Percentiles rank a stretch among this genome's conserved stretches.
These are phyloP conservation scores for Alcis repandata DNA, from an alignment of 2,888 invertebrate genomes.

Conservation along the genomic window DNA sequence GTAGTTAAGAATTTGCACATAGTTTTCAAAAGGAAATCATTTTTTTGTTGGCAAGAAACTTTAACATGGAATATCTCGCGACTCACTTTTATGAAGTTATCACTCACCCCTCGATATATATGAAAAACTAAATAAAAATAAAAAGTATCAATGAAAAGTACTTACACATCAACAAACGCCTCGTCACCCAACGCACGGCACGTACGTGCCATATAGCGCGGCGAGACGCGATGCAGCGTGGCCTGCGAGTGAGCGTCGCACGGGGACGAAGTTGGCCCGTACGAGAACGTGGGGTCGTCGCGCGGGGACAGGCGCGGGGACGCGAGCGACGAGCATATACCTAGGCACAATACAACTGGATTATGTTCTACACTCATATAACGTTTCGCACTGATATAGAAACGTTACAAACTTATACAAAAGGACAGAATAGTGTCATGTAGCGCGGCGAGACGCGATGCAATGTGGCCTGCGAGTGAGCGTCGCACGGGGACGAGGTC, in stretches of 20 bases:
- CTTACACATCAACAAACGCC: slow-evolving; percentile 63
- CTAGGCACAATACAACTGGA: too few relatives aligned
- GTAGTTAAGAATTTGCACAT: too few relatives aligned
- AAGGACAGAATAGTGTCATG: slow-evolving; percentile 52
- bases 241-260: slow-evolving; percentile 69
- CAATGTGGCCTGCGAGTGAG: slow-evolving; percentile 66
- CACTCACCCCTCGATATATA: too few relatives aligned
- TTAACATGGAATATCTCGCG: too few relatives aligned
- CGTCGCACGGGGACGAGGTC: slow-evolving; percentile 60
- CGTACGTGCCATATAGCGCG: slow-evolving; percentile 54
- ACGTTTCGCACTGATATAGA: too few relatives aligned
- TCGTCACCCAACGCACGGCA: slow-evolving; percentile 46
- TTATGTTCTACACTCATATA: too few relatives aligned
- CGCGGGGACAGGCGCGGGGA: slow-evolving; percentile 87
- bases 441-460: slow-evolving; percentile 62
- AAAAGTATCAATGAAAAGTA: too few relatives aligned
- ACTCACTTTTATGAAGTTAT: too few relatives aligned
- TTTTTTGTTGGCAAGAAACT: too few relatives aligned
- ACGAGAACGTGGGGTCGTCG: slow-evolving; percentile 89
- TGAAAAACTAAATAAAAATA: neutral
- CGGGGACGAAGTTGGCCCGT: slow-evolving; percentile 56
- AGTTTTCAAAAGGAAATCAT: too few relatives aligned
- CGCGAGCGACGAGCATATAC: slow-evolving; percentile 88
- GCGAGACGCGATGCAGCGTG: slow-evolving; percentile 67
- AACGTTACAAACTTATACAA: too few relatives aligned